Evolutionary conservation across 2,888 invertebrate species (phyloP), one percentile per base, ranked within the genome.

Genomic region (Helleia helle): DNA sequence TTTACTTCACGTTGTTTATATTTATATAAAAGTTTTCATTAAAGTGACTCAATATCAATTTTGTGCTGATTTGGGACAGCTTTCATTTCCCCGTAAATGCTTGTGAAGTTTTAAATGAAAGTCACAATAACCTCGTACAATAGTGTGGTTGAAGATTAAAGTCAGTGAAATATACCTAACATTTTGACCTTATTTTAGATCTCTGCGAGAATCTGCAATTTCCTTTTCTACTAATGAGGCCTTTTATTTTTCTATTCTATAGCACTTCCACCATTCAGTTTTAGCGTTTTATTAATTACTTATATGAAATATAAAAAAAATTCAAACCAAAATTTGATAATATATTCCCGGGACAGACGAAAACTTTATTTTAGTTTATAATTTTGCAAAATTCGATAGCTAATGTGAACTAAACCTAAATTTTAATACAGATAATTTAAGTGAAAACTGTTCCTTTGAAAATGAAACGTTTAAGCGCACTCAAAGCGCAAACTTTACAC

Each of bases 181-280:
- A 71, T 71, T 72, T 71, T 74, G 76, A 75, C 80, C 79, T 75
- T 76, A 79, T 81, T 80, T 71, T 71, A 72, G 71, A 68, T 72
- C 65, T 67, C 59, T 61, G 59, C 59, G 62, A 68, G 70, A 71
- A 76, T 70, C 70, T 75, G 80, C 79, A 81, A 80, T 79, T 83
- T 81, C 80, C 80, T 68, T 71, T 67, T 73, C 71, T 75, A 65
- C 76, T 81, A 81, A 81, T 79, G 81, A 81, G 77, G 62, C 65
- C 70, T 71, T 74, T 76, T 72, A 75, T 80, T 70, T 4, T 70
- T 65, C 57, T 62, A 65, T 60, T 58, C 57, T 59, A 59, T 63
- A 64, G 64, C 62, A 43, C 36, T 39, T 39, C 24, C 8, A 22
- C n/a, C 25, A 14, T 22, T 22, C 5, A 22, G 22, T 7, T 22